A percentile compares a stretch with the other conserved stretches of the same genome.
These are phyloP conservation scores for Varanus komodoensis DNA, from an alignment of 2,113 vertebrate genomes.

Conservation along the genomic window DNA sequence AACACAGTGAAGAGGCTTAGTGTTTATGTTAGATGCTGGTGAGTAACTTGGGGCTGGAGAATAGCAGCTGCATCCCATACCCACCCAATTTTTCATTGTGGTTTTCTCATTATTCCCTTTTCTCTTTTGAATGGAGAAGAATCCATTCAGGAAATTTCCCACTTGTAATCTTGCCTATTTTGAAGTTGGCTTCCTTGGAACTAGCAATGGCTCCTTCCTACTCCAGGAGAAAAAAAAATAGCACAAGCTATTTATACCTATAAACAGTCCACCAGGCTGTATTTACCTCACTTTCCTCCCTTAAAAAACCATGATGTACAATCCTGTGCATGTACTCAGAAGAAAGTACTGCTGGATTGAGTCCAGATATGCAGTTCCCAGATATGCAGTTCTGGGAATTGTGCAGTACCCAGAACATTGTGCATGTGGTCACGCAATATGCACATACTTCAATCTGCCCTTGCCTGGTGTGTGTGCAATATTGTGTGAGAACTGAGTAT, in stretches of 20 bases:
- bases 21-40: conserved; percentile 58
- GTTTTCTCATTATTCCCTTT: not conserved
- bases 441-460: no score
- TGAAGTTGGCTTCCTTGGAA: not conserved
- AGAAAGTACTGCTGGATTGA: no score
- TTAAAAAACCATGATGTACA: not conserved
- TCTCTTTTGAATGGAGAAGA: not conserved
- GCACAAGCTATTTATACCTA: not conserved
- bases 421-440: no score
- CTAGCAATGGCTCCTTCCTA: not conserved
- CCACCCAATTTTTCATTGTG: conserved; percentile 7
- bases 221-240: not conserved
- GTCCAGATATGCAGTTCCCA: no score
- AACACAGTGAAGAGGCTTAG: conserved; percentile 50
- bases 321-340: no score
- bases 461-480: no score
- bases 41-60: conserved; percentile 16
- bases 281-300: not conserved
- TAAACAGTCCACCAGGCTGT: not conserved
- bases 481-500: no score
- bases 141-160: not conserved
- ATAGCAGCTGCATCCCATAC: not conserved
- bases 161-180: not conserved
- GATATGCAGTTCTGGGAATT: no score
- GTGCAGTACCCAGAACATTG: no score